Evolutionary conservation across 2,888 invertebrate species (phyloP), one percentile per base, ranked within the genome.

Genomic region (Drosophila pegasa): DNA sequence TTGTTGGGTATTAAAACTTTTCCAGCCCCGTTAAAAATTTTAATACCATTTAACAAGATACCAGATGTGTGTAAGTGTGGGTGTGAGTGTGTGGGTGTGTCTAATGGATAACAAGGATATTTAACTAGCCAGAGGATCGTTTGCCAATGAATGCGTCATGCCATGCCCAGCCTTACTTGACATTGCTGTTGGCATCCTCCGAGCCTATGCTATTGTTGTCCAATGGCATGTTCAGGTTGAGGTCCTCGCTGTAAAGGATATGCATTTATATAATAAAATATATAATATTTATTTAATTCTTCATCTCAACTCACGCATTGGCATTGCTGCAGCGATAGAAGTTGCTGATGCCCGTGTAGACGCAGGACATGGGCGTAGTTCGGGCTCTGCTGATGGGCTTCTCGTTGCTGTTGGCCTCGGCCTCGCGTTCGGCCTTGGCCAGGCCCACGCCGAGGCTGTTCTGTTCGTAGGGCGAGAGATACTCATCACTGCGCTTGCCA

Each of bases 321-420:
- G 92, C 92, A 76, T 91, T 91, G 84, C 88, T 92, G 90, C 94
- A 94, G 75, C 93, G 93, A 80, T 93, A 94, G 61, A 93, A 92
- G 87, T 94, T 93, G 61, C 92, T 92, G 45, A 93, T 88, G 61
- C 94, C 94, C 16, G 93, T 93, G 82, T 93, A 93, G 61, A 91
- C 88, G 76, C 93, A 94, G 12, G 93, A 85, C 88, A 91, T 88
- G 37, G 40, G 18, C 3, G 31, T 38, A 25, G 50, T n/a, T 35
- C 51, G 63, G 9, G 58, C 18, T 33, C 63, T 45, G 35, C 50
- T 59, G n/a, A 31, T 64, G 3, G 20, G 20, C 9, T 67, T 67
- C 12, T 66, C 70, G 6, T 52, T 65, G 9, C 25, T 57, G 9
- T 20, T 57, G 4, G 16, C 16, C 5, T 22, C 38, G 6, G 25